These are phyloP conservation scores for Ichneumon xanthorius DNA, from an alignment of 2,888 invertebrate genomes.

Conservation along the genomic window DNA sequence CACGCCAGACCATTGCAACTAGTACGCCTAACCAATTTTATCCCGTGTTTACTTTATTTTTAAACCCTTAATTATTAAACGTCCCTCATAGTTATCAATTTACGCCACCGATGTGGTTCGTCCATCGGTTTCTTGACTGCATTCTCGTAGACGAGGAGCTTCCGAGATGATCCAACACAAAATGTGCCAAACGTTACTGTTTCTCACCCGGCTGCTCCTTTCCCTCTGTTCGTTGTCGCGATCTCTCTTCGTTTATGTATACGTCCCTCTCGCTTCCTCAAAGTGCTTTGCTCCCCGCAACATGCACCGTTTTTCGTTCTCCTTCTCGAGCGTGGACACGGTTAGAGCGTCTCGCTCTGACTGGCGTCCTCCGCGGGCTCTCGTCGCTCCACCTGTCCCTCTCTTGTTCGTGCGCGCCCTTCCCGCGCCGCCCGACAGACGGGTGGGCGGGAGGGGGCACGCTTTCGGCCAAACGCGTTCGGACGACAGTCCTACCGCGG, in stretches of 20 bases:
- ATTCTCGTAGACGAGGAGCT: conserved; percentile 2
- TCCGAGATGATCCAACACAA: neutral
- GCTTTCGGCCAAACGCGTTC: conserved; percentile 65
- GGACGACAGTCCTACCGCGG: conserved; percentile 80
- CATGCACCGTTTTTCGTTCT: conserved; percentile 47
- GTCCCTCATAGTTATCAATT: too few relatives aligned
- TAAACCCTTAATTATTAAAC: too few relatives aligned
- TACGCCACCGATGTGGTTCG: neutral
- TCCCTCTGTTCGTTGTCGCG: conserved; percentile 28
- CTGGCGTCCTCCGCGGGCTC: conserved; percentile 32
- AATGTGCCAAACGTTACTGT: conserved; percentile 7
- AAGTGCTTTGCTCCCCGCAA: conserved; percentile 51
- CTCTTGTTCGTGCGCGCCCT: conserved; percentile 59
- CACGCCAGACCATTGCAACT: neutral
- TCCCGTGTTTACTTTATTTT: too few relatives aligned
- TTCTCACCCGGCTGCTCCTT: conserved; percentile 12
- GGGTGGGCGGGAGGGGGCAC: conserved; percentile 45
- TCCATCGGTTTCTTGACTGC: neutral
- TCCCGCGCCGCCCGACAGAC: conserved; percentile 40
- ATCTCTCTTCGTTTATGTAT: conserved; percentile 58
- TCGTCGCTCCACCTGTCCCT: conserved; percentile 56
- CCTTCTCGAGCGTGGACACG: conserved; percentile 5
- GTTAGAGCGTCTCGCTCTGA: conserved; percentile 10
- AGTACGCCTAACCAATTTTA: too few relatives aligned
- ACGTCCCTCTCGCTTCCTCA: conserved; percentile 49